These are phyloP conservation scores for Romanogobio albipinnatus DNA, from an alignment of 2,113 vertebrate genomes.

Conservation along the genomic window DNA sequence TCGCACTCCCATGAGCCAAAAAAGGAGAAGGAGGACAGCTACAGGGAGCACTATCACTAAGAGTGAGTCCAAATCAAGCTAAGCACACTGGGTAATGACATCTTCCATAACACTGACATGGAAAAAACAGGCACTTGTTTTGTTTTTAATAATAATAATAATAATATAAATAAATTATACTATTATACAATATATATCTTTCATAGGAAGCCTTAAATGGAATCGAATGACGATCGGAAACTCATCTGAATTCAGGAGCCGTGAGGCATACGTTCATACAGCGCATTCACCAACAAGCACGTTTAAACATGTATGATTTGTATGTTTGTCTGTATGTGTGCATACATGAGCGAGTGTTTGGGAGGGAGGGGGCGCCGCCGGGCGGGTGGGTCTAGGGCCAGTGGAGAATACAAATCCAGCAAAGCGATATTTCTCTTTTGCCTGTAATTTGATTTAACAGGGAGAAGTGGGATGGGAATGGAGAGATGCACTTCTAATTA, in stretches of 20 bases:
- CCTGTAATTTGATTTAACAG: constrained; percentile 90
- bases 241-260: not conserved
- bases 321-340: constrained; percentile 32
- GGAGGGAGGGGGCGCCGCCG: constrained; percentile 59
- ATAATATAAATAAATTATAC: not conserved
- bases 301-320: constrained; percentile 57
- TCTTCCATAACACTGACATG: not conserved
- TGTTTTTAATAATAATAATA: not conserved
- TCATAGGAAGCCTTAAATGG: not conserved
- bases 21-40: constrained; percentile 61
- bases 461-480: constrained; percentile 82
- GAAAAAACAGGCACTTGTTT: not conserved
- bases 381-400: constrained; percentile 67
- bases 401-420: constrained; percentile 80
- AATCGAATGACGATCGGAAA: not conserved
- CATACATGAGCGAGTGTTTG: constrained; percentile 26
- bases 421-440: constrained; percentile 80
- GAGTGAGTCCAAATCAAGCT: constrained; percentile 46
- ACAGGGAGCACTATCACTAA: constrained; percentile 52
- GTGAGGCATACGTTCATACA: not conserved
- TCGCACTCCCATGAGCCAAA: constrained; percentile 73
- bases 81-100: constrained; percentile 16
- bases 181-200: not conserved
- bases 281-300: constrained; percentile 43
- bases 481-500: constrained; percentile 85